A percentile compares a stretch with the other conserved stretches of the same genome.
These are phyloP conservation scores for Crotalus helleri DNA, from an alignment of 2,113 vertebrate species.

Conservation along the genomic window DNA sequence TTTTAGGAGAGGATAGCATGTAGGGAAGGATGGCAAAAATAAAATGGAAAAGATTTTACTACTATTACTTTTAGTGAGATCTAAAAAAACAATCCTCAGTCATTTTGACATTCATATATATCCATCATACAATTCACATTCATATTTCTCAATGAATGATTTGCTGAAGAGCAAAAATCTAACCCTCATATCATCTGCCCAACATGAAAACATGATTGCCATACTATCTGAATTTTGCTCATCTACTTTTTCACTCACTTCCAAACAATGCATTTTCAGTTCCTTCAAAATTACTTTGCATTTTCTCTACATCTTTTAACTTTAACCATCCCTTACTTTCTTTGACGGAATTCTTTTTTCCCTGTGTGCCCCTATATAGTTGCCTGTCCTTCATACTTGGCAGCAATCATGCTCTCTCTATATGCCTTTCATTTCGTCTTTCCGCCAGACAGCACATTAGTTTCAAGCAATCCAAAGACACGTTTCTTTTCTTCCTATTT, in stretches of 20 bases:
- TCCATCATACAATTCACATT: neutral
- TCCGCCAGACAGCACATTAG: neutral
- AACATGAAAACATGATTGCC: neutral
- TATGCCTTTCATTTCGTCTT: neutral
- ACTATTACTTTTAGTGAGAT: neutral
- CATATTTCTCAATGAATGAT: neutral
- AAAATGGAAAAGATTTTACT: neutral
- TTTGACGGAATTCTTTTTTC: neutral
- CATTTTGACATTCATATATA: neutral
- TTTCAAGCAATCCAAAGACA: neutral
- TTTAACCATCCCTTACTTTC: neutral
- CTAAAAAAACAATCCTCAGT: neutral
- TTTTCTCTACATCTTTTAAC: neutral
- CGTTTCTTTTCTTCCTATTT: neutral
- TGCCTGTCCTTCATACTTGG: neutral
- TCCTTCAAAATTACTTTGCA: neutral
- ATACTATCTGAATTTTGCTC: neutral
- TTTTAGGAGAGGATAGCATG: slow-evolving; percentile 11
- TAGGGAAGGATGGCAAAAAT: neutral
- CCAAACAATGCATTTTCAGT: neutral
- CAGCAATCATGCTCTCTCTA: neutral
- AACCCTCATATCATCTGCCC: neutral
- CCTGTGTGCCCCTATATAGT: neutral
- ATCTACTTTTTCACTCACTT: neutral
- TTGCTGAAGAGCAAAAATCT: neutral